phyloP scores from a whole-genome alignment of 2,113 vertebrate species.

The Cyrtonyx montezumae region DNA sequence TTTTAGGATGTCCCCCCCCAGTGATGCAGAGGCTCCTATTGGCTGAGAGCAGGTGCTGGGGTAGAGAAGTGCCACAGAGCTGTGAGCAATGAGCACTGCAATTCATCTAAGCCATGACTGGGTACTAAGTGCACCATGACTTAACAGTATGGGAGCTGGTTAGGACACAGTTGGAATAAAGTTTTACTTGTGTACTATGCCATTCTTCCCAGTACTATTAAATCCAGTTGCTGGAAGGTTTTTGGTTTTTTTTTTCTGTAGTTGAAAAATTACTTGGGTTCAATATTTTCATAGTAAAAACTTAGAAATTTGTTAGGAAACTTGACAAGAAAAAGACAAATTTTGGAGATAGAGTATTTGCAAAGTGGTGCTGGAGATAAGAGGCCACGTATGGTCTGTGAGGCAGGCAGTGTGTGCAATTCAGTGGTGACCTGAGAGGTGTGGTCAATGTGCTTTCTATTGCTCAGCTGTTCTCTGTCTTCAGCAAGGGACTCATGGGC shows the following conservation, averaged over 20 bases:
- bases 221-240: not conserved
- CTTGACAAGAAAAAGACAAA: not conserved
- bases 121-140: not conserved
- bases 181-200: not conserved
- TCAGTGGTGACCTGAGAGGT: fast-evolving
- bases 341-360: not conserved
- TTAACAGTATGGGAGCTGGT: not conserved
- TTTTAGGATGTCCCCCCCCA: not conserved
- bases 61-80: not conserved
- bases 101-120: not conserved
- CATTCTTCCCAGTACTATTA: not conserved
- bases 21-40: not conserved
- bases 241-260: not conserved
- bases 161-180: not conserved
- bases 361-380: not conserved
- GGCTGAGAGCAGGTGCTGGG: not conserved
- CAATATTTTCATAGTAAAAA: not conserved
- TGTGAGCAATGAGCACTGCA: not conserved
- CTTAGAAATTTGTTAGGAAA: not conserved
- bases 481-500: not conserved
- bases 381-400: not conserved
- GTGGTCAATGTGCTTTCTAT: not conserved
- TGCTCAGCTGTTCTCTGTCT: not conserved
- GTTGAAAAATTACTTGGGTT: not conserved
- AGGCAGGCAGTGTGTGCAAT: fast-evolving